Evolutionary conservation across 2,113 vertebrate genomes (phyloP).

Genomic region (Fulmarus glacialis): DNA sequence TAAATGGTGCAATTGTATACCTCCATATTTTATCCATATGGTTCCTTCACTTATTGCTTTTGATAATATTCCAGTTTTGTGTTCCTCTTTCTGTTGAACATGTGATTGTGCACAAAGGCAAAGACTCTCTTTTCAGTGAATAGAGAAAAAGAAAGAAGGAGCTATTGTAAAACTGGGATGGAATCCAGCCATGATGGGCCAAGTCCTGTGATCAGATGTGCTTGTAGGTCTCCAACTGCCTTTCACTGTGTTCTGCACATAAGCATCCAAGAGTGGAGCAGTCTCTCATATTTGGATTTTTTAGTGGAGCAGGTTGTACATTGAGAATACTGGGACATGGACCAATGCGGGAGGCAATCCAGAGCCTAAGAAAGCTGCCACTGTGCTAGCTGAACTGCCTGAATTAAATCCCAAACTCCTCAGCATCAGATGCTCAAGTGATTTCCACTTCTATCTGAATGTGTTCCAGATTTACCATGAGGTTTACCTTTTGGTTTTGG

Average conservation of each 20-base stretch:
- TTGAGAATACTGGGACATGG: constrained; percentile 18
- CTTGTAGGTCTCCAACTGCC: constrained; percentile 20
- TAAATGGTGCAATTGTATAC: not conserved
- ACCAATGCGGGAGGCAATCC: constrained; percentile 3
- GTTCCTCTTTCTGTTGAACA: not conserved
- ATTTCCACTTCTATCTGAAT: constrained; percentile 10
- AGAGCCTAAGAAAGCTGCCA: constrained; percentile 35
- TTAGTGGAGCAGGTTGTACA: constrained; percentile 19
- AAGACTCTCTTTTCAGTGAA: not conserved
- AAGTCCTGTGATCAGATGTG: constrained; percentile 19
- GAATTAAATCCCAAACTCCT: constrained; percentile 15
- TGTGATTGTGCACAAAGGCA: not conserved
- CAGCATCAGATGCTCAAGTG: not conserved
- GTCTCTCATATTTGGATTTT: not conserved
- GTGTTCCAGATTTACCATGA: constrained; percentile 20
- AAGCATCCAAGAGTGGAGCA: not conserved
- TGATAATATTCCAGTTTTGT: not conserved
- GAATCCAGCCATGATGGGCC: not conserved
- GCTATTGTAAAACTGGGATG: not conserved
- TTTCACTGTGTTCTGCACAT: not conserved
- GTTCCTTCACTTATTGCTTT: not conserved
- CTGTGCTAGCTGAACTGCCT: not conserved
- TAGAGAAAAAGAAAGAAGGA: not conserved
- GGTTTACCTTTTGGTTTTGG: constrained; percentile 27
- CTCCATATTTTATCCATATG: accelerated